Percentiles rank a stretch among this genome's conserved stretches.
Evolutionary conservation across 2,113 vertebrate species (phyloP).

Genomic region (Apaloderma vittatum): DNA sequence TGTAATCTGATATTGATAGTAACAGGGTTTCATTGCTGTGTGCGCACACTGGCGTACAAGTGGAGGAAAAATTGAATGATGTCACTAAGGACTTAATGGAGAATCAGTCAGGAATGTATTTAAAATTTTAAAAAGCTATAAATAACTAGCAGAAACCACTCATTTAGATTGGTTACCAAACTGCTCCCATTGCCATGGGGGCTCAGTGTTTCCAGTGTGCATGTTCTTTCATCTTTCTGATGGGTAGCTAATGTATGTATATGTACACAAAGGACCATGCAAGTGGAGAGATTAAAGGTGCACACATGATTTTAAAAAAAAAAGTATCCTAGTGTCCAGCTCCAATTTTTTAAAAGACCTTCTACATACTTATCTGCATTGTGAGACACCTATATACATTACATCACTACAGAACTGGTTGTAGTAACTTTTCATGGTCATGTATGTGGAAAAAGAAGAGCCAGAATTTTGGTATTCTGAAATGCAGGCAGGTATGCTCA

Average conservation of each 20-base stretch:
- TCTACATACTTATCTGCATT: neutral
- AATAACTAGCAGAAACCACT: neutral
- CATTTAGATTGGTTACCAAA: neutral
- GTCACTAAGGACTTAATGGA: neutral
- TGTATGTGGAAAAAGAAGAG: neutral
- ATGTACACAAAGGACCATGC: rapidly evolving
- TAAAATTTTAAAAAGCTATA: neutral
- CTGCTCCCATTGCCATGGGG: neutral
- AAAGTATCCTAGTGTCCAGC: neutral
- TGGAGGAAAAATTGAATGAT: neutral
- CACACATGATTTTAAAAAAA: neutral
- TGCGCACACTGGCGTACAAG: neutral
- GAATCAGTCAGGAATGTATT: neutral
- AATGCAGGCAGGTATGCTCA: neutral
- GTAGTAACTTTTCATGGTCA: neutral
- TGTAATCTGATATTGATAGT: neutral
- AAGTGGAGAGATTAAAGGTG: neutral
- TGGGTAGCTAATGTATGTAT: neutral
- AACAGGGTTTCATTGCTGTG: neutral
- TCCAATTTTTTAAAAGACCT: neutral
- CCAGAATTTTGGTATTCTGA: neutral
- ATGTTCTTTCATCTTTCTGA: neutral
- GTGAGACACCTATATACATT: neutral
- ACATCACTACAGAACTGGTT: neutral
- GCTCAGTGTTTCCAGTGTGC: neutral